Evolutionary conservation across 2,113 vertebrate species (phyloP), one percentile per base, ranked within the genome.

Genomic region (Oophaga pumilio): DNA sequence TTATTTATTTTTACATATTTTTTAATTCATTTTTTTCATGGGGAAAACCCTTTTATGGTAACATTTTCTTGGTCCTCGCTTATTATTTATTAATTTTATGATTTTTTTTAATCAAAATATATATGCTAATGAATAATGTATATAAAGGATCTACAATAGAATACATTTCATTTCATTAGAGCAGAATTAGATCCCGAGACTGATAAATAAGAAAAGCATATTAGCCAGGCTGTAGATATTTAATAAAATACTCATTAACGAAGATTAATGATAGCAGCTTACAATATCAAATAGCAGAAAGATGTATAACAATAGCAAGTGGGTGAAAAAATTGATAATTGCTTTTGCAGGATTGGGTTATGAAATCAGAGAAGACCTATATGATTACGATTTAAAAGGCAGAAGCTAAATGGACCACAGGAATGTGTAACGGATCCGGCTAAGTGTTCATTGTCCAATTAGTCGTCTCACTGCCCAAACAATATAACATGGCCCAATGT

Each of bases 271-370:
- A 60, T 20, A 20, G 18, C 79, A 82, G 9, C 57, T 64, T 43
- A 59, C 79, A 82, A 68, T 83, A 83, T 82, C 60, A 53, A 68
- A 24, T 83, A 17, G 81, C 81, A 83, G n/a, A 14, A 66, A 83
- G 69, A 69, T 50, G 13, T 69, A 69, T 68, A 83, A 73, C 53
- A 74, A 84, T 8, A 1, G 57, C 43, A 84, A 74, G 22, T 28
- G 43, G 24, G 17, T 71, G 68, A 28, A 43, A 43, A 18, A 56
- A 84, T 33, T 59, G 82, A 57, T 84, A 73, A 73, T 84, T 84
- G 24, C 52, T 74, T 84, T 84, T 26, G 52, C 17, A 73, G 53
- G 68, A 53, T 74, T 73, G 52, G 82, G 62, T 84, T 73, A 84
- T 33, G 64, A 73, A 69, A 84, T 13, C n/a, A 4, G 64, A 84